Evolutionary conservation across 2,888 invertebrate species (phyloP), one percentile per base, ranked within the genome.

Genomic region (Campaea margaritaria): DNA sequence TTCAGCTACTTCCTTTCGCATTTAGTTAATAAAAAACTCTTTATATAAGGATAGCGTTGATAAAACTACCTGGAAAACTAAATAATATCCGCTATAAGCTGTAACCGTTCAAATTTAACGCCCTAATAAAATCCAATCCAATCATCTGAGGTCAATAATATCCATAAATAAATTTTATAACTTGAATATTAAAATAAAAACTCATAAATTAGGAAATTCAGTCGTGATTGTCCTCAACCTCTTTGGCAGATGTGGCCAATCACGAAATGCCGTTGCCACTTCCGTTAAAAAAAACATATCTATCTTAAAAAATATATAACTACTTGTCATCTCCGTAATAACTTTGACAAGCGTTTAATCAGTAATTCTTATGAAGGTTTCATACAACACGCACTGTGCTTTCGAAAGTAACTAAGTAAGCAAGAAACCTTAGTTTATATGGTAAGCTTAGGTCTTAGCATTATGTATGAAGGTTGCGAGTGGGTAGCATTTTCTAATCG

Each of bases 231-330:
- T 75, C 74, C 74, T 74, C 71, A 71, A 81, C 74, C 72, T 77
- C 68, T 69, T 53, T 59, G 7, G 45, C 74, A 82, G 83, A 82
- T 82, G 82, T 81, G 80, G 76, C 74, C 66, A 72, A 76, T 76
- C 76, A 79, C 77, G 78, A 53, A 54, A 45, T 43, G 68, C 70
- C 73, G 68, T 70, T 68, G 69, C 63, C 67, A 66, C 68, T 72
- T 71, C 71, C 68, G 68, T 67, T 64, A 67, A 69, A 68, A 70
- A 68, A 72, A 60, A 31, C 4, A 21, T 5, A 21, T 21, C 2
- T 21, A 2, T 21, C 5, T 67, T 62, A 67, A 69, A 68, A 70
- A 68, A 21, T 71, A 60, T 9, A 7, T 27, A 41, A 1, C 27
- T 41, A 42, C 75, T 64, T 75, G 75, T 77, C 76, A 75, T 72